Evolutionary conservation across 1,140 invertebrate genomes (phyloP).

Genomic region (Pachypsylla venusta): DNA sequence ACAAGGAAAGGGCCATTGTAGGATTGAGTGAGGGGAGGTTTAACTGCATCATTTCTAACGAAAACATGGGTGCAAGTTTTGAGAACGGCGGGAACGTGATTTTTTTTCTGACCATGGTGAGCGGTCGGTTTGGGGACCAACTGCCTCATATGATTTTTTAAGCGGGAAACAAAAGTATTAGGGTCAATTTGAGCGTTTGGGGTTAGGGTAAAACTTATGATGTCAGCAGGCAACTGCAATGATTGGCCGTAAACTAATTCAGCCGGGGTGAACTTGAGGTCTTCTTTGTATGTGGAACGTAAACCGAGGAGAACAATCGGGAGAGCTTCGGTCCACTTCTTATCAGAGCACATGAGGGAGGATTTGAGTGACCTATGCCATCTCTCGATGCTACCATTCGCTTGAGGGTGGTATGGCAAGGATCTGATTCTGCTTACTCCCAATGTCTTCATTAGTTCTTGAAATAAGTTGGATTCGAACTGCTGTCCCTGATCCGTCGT

Average conservation of each 20-base stretch:
- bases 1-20: no score
- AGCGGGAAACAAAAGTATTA: not conserved
- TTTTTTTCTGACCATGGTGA: not conserved
- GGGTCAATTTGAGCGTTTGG: not conserved
- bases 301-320: slow-evolving; percentile 22
- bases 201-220: not conserved
- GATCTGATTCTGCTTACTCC: not conserved
- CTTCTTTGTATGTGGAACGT: slow-evolving; percentile 20
- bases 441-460: slow-evolving; percentile 17
- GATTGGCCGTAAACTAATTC: slow-evolving; percentile 22
- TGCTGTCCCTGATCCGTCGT: slow-evolving; percentile 31
- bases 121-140: not conserved
- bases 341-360: slow-evolving; percentile 20
- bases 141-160: no score
- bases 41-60: slow-evolving; percentile 9
- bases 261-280: slow-evolving; percentile 24
- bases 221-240: slow-evolving; percentile 10
- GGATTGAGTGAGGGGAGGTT: no score
- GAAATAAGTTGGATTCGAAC: slow-evolving; percentile 28
- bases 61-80: slow-evolving; percentile 8
- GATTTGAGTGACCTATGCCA: slow-evolving; percentile 26
- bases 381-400: slow-evolving; percentile 27
- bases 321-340: slow-evolving; percentile 15
- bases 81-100: not conserved
- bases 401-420: slow-evolving; percentile 16